phyloP scores from a whole-genome alignment of 2,888 invertebrate genomes.

The Didymodactylos carnosus region DNA sequence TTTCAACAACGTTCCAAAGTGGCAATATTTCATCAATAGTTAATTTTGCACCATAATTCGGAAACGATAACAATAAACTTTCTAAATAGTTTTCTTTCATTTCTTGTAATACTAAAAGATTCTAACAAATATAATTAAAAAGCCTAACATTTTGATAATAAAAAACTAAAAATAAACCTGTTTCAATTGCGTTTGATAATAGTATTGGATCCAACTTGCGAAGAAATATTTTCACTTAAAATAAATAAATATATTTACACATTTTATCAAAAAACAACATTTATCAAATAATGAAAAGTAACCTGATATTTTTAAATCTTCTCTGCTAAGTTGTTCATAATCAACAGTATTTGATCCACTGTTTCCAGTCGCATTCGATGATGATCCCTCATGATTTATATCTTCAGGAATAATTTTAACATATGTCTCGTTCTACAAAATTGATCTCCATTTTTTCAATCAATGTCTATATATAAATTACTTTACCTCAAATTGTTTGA shows the following conservation, averaged over 20 bases:
- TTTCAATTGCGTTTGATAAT: constrained; percentile 51
- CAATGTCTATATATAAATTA: background rate
- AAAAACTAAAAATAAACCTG: constrained; percentile 40
- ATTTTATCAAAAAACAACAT: background rate
- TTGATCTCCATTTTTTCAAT: background rate
- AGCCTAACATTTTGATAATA: background rate
- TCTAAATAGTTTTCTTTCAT: constrained; percentile 55
- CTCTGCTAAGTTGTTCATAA: background rate
- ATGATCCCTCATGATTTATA: constrained; percentile 16
- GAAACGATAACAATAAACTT: constrained; percentile 58
- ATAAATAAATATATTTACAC: background rate
- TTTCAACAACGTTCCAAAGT: constrained; percentile 58
- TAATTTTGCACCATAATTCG: constrained; percentile 20
- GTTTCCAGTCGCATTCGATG: constrained; percentile 20
- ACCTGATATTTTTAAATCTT: background rate
- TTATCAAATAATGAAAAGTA: background rate
- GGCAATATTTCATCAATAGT: constrained; percentile 47
- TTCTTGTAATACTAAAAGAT: constrained; percentile 47
- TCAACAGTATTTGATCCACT: constrained; percentile 18
- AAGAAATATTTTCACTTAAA: constrained; percentile 56
- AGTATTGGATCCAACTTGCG: constrained; percentile 48
- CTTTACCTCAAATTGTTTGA: constrained; percentile 18
- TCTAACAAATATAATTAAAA: constrained; percentile 5
- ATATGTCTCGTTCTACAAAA: background rate
- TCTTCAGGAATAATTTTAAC: background rate